phyloP scores from a whole-genome alignment of 2,888 invertebrate genomes.

The Pollenia griseotomentosa region DNA sequence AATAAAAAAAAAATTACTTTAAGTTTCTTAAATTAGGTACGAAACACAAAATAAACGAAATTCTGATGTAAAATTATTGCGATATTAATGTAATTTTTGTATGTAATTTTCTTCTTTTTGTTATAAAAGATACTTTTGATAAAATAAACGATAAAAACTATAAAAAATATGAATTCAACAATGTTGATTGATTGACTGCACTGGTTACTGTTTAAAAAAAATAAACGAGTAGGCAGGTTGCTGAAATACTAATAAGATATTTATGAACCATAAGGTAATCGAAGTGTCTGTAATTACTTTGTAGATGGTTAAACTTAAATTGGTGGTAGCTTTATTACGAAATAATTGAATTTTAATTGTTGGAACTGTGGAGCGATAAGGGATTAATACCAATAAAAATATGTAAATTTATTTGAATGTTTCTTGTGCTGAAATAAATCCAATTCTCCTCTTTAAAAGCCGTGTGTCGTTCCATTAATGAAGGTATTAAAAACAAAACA shows the following conservation, averaged over 20 bases:
- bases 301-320: not conserved
- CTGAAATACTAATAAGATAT: not conserved
- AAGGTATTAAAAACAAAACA: too few species aligned
- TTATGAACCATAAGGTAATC: constrained; percentile 8
- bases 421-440: too few species aligned
- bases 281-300: not conserved
- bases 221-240: constrained; percentile 9
- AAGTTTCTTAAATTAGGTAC: constrained; percentile 70
- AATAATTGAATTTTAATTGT: constrained; percentile 57
- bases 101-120: constrained; percentile 60
- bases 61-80: constrained; percentile 61
- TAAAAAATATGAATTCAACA: constrained; percentile 30
- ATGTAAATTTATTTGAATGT: too few species aligned
- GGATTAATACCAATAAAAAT: too few species aligned
- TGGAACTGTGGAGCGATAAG: not conserved
- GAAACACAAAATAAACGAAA: constrained; percentile 54
- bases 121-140: constrained; percentile 64
- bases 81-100: constrained; percentile 57
- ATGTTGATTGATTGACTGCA: not conserved
- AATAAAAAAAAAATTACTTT: constrained; percentile 54
- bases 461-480: too few species aligned
- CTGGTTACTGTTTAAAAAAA: not conserved
- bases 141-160: constrained; percentile 65
- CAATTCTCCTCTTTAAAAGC: too few species aligned
- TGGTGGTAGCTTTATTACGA: not conserved